Evolutionary conservation across 2,797 vertebrate genomes (phyloP), one percentile per base, ranked within the genome.

Genomic region (Sorex maritimensis): DNA sequence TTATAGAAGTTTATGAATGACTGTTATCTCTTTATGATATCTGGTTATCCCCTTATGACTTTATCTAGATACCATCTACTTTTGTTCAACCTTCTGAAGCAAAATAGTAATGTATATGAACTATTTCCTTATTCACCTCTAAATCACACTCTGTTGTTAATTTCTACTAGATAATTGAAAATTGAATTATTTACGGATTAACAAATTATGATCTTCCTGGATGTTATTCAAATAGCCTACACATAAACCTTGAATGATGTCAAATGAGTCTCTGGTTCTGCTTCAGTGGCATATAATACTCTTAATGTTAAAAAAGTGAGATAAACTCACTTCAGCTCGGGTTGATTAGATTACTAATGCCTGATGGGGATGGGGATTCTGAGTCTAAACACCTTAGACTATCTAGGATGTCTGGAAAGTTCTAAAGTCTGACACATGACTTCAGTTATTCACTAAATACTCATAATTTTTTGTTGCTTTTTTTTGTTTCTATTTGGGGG

Each of bases 141-240:
- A 93, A 86, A 58, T n/a, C 28, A 61, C 17, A 80, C 44, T 67
- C 38, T 85, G 55, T 65, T 88, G 14, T 34, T 52, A 41, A 67
- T 95, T 17, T 78, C 86, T 68, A 71, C 72, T 89, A 92, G 73
- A 44, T 83, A 86, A 52, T 92, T 92, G 65, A 55, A 84, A 88
- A 79, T 14, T 88, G 17, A 88, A 81, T 14, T 88, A 14, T 8
- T 72, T 91, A 34, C 24, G 6, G 28, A 79, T 65, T 28, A 58
- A 72, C 63, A 94, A 91, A 88, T 72, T 19, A 46, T 49, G 58
- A 17, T 93, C 68, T 86, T 46, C 44, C 74, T 88, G 63, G 26
- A 79, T 79, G 61, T 61, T 87, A 90, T 61, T 10, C 55, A 65
- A 63, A 68, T 78, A 72, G 46, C 58, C 46, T 74, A 65, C 12